phyloP scores from a whole-genome alignment of 2,113 vertebrate genomes.

The Periophthalmodon schlosseri region DNA sequence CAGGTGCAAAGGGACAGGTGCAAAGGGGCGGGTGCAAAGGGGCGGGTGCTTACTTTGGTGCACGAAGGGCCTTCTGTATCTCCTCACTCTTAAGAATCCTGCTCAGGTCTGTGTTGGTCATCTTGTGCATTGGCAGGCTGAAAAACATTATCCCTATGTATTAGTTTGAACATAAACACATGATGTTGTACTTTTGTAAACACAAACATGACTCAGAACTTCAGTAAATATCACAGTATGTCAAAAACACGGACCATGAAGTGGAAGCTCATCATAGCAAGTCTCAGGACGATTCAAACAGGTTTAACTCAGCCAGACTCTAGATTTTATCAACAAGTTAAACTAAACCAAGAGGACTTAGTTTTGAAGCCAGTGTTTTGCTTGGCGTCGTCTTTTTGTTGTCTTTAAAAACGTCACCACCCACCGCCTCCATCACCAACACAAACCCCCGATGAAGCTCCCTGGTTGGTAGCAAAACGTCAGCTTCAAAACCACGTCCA shows the following conservation, averaged over 20 bases:
- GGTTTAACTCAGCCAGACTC: not conserved
- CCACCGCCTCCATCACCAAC: no score
- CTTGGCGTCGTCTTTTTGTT: no score
- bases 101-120: conserved; percentile 95
- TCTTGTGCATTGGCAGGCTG: conserved; percentile 97
- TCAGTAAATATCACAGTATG: conserved; percentile 65
- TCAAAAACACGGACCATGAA: conserved; percentile 84
- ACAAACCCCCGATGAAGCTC: no score
- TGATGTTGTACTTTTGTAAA: not conserved
- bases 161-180: not conserved
- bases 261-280: conserved; percentile 77
- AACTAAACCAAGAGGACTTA: no score
- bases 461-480: no score
- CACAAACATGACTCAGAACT: conserved; percentile 70
- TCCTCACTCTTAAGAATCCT: conserved; percentile 95
- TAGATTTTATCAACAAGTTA: no score
- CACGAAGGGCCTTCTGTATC: conserved; percentile 90
- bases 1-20: no score
- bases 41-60: conserved; percentile 82
- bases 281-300: not conserved
- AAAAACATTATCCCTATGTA: not conserved
- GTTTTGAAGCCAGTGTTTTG: no score
- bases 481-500: no score
- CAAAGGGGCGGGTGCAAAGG: not conserved
- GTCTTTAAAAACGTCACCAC: no score